These are phyloP conservation scores for Nibea albiflora DNA, from an alignment of 2,113 vertebrate genomes.

Conservation along the genomic window DNA sequence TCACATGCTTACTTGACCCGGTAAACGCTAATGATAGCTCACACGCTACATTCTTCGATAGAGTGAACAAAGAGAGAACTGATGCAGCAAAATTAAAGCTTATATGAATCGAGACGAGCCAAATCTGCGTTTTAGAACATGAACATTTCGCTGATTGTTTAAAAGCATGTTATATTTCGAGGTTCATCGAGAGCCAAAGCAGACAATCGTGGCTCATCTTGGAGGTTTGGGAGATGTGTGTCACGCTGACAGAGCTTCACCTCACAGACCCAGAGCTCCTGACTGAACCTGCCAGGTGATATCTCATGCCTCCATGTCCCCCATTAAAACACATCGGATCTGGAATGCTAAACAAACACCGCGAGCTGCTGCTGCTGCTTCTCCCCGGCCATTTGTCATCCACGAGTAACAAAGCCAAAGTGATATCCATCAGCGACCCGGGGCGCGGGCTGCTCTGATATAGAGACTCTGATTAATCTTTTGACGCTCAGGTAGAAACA, in stretches of 20 bases:
- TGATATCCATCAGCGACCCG: slow-evolving; percentile 68
- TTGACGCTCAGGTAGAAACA: slow-evolving; percentile 2
- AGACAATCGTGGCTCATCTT: slow-evolving; percentile 27
- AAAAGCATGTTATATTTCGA: slow-evolving; percentile 2
- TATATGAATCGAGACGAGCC: no score
- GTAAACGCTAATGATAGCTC: slow-evolving; percentile 22
- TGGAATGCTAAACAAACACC: slow-evolving; percentile 82
- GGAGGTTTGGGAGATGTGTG: slow-evolving; percentile 30
- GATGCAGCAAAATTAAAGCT: not conserved
- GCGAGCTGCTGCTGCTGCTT: slow-evolving; percentile 57
- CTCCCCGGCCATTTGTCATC: slow-evolving; percentile 70
- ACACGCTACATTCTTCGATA: slow-evolving; percentile 5
- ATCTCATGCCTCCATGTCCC: slow-evolving; percentile 67
- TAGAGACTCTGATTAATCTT: slow-evolving; percentile 28
- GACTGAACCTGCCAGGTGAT: slow-evolving; percentile 75
- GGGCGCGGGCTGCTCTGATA: slow-evolving; percentile 13
- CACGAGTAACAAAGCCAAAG: slow-evolving; percentile 57
- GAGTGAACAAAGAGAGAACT: not conserved
- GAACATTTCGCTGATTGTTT: slow-evolving; percentile 44
- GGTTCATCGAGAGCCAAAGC: slow-evolving; percentile 39
- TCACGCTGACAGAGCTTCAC: slow-evolving; percentile 56
- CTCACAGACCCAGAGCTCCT: slow-evolving; percentile 43
- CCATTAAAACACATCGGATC: slow-evolving; percentile 72
- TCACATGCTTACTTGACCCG: slow-evolving; percentile 56
- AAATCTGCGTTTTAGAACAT: no score